Evolutionary conservation across 2,797 vertebrate genomes (phyloP), one percentile per base, ranked within the genome.

Genomic region (Peromyscus melanophrys): DNA sequence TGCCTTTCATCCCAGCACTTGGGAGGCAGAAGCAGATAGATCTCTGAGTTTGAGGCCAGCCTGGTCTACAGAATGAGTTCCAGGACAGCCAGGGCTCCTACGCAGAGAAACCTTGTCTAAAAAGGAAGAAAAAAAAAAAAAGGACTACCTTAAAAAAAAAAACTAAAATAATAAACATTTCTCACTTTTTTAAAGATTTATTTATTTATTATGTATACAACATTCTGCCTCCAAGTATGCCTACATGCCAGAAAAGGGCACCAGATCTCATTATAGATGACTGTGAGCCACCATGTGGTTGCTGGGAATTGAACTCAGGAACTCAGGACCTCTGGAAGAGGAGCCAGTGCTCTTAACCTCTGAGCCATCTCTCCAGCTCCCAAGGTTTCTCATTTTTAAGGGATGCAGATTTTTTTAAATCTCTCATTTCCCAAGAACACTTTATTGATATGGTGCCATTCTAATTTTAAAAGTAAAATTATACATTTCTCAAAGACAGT

Each of bases 401-500:
- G 19, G 4, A 93, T 55, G 52, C 43, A 96, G 52, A 93, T 89
- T 85, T 96, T 96, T 13, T 49, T 34, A 49, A 67, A 65, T 19
- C 27, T 78, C 76, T 92, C 37, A 63, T 73, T 95, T 90, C 59
- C 67, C 52, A 85, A 91, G 31, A 90, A 93, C 81, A 92, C 37
- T 84, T 90, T 90, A 69, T 73, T 21, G 73, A 71, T 11, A 78
- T 0, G 82, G 59, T 65, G 94, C 37, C 55, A 77, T 0, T 84
- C 75, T 78, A 95, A 94, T 57, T 91, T 95, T 78, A 84, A 97
- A 97, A 98, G 78, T 21, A 91, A 95, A 96, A 80, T 77, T 19
- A 82, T 75, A 16, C 63, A 78, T 75, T 92, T 92, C 82, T 63
- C 76, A 89, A 95, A 96, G 34, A 34, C 16, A 85, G 17, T 83